Conservation (phyloP, 1,140 invertebrate species). For the Magallana angulata region DNA sequence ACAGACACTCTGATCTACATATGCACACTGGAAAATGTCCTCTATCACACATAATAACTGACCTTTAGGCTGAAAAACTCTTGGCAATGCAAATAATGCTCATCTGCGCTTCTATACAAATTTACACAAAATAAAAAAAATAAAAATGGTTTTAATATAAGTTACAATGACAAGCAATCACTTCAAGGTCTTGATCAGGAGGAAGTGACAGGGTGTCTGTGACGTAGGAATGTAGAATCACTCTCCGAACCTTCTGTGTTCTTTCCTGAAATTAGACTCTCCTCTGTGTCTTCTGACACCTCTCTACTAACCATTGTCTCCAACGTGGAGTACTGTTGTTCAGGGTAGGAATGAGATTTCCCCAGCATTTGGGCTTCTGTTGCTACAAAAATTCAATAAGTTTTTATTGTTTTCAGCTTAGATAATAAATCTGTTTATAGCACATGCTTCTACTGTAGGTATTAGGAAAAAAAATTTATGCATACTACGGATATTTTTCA, state of each 20-base stretch:
- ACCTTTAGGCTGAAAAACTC: too few species aligned
- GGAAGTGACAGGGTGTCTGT: slow-evolving; percentile 20
- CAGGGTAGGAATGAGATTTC: not conserved
- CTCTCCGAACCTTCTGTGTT: not conserved
- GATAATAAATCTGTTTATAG: not conserved
- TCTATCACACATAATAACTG: too few species aligned
- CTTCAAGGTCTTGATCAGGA: not conserved
- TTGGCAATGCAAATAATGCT: too few species aligned
- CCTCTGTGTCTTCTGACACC: not conserved
- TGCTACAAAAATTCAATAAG: not conserved
- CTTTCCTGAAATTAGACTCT: not conserved
- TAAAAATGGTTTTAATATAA: too few species aligned
- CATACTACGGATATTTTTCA: not conserved
- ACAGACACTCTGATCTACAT: too few species aligned
- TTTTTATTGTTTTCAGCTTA: not conserved
- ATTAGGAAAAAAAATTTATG: not conserved
- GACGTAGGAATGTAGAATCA: slow-evolving; percentile 16
- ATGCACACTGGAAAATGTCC: too few species aligned
- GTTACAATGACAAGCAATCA: too few species aligned
- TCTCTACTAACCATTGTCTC: slow-evolving; percentile 29
- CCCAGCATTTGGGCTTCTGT: not conserved
- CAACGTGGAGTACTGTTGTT: not conserved
- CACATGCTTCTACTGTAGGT: not conserved
- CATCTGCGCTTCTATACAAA: too few species aligned
- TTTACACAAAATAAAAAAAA: too few species aligned